Evolutionary conservation across 2,113 vertebrate species (phyloP).

Genomic region (Stegostoma tigrinum): DNA sequence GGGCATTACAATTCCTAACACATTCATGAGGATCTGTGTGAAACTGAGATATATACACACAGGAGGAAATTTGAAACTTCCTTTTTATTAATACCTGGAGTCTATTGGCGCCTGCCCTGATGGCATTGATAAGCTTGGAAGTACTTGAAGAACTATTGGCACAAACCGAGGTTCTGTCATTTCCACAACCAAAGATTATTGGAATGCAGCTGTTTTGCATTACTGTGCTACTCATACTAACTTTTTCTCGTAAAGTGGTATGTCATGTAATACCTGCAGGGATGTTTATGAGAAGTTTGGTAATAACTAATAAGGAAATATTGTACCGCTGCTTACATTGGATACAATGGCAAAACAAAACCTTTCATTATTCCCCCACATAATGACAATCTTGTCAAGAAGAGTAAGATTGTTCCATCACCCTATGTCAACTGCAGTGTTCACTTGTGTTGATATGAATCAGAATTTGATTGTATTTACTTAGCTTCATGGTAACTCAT

Average conservation of each 20-base stretch:
- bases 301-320: background rate
- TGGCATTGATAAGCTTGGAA: background rate
- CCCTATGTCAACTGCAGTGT: background rate
- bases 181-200: background rate
- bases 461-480: background rate
- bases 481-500: background rate
- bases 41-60: background rate
- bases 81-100: conserved; percentile 1
- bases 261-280: background rate
- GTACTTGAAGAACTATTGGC: background rate
- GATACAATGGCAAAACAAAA: background rate
- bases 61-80: background rate
- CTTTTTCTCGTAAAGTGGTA: background rate
- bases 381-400: background rate
- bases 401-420: background rate
- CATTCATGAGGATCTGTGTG: background rate
- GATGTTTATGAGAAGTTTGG: background rate
- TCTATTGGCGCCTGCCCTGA: background rate
- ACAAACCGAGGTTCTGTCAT: conserved; percentile 2
- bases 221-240: too few species aligned
- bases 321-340: background rate
- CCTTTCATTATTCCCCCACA: background rate
- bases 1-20: background rate
- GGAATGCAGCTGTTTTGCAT: background rate
- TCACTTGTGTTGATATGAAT: background rate